Conservation (phyloP, 1,140 invertebrate genomes). For the Rhopalosiphum maidis region DNA sequence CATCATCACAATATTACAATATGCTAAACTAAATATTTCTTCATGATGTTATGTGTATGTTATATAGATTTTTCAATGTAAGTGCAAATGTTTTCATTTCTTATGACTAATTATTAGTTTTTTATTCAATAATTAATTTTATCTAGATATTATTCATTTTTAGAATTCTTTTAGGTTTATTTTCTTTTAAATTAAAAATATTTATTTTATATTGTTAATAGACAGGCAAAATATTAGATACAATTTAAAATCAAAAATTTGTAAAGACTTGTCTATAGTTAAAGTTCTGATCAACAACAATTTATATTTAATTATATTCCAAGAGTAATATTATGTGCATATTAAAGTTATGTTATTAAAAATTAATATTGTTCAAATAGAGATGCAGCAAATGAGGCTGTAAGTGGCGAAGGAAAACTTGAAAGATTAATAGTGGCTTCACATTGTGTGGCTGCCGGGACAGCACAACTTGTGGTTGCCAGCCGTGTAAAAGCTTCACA, state of each 20-base stretch:
- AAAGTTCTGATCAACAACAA: too few species aligned
- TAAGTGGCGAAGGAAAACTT: slow-evolving; percentile 85
- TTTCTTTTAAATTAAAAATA: neutral
- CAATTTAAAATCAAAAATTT: too few species aligned
- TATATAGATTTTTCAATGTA: too few species aligned
- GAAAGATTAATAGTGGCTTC: slow-evolving; percentile 95
- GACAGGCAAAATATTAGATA: too few species aligned
- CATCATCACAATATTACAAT: too few species aligned
- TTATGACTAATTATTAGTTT: too few species aligned
- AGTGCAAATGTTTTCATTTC: too few species aligned
- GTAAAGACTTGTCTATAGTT: too few species aligned
- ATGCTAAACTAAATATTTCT: too few species aligned
- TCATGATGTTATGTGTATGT: too few species aligned
- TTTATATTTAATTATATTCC: neutral
- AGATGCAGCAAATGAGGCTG: slow-evolving; percentile 91
- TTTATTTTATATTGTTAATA: neutral
- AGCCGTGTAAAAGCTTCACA: slow-evolving; percentile 90
- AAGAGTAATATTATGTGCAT: neutral
- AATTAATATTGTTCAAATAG: slow-evolving; percentile 65
- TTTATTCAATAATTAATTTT: neutral
- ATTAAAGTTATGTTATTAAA: neutral
- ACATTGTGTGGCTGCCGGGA: slow-evolving; percentile 96
- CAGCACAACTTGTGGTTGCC: slow-evolving; percentile 95
- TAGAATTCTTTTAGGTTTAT: neutral
- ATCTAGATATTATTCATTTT: neutral